phyloP scores from a whole-genome alignment of 1,140 invertebrate species.

The Penaeus chinensis region DNA sequence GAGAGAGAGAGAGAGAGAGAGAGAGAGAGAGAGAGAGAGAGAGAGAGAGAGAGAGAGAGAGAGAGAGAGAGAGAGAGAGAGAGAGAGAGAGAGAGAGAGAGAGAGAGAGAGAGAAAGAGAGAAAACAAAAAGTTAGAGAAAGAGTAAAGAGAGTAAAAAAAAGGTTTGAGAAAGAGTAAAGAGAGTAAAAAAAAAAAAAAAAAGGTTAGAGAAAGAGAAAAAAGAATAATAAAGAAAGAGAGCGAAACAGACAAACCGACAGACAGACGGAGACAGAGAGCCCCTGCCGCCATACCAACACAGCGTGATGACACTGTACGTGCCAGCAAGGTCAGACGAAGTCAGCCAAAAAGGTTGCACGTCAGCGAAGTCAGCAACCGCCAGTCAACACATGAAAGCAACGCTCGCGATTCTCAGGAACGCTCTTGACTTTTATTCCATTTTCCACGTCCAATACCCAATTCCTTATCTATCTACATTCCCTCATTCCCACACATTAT shows the following conservation, averaged over 20 bases:
- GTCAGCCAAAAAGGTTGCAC: too few species aligned
- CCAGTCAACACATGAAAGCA: too few species aligned
- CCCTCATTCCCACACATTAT: too few species aligned
- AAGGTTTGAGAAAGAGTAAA: background rate
- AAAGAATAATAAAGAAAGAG: background rate
- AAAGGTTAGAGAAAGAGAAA: background rate
- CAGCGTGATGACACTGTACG: background rate
- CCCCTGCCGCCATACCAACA: background rate
- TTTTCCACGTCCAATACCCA: too few species aligned
- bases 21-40: background rate
- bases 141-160: background rate
- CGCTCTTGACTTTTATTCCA: too few species aligned
- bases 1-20: background rate
- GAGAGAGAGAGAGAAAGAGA: background rate
- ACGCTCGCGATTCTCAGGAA: too few species aligned
- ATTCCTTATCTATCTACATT: too few species aligned
- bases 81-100: background rate
- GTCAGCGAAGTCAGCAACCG: too few species aligned
- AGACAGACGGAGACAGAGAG: slow-evolving; percentile 10
- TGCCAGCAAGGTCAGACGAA: background rate
- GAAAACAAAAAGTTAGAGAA: background rate
- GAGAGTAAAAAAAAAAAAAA: background rate
- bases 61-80: background rate
- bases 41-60: background rate
- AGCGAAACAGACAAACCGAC: background rate